Conservation (phyloP, 1,140 invertebrate genomes). For the Pseudomyrmex dendroicus region DNA sequence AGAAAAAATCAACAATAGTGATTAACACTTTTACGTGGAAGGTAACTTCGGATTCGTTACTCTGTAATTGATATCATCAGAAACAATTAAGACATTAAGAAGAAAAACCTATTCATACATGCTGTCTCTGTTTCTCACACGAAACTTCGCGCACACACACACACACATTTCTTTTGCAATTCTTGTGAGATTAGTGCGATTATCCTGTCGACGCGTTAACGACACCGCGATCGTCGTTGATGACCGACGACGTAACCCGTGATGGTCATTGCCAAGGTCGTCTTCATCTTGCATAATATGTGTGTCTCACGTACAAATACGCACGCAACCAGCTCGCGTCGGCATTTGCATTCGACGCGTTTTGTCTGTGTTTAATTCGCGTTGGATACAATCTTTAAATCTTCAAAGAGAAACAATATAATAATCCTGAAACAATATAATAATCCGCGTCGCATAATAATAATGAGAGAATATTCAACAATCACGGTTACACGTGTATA, state of each 20-base stretch:
- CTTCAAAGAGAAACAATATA: no score
- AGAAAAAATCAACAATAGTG: neutral
- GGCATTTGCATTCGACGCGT: neutral
- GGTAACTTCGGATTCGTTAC: neutral
- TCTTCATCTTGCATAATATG: slow-evolving; percentile 70
- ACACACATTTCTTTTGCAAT: neutral
- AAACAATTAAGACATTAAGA: no score
- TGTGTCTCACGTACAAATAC: slow-evolving; percentile 3
- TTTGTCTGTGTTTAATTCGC: neutral
- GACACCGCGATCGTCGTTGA: slow-evolving; percentile 1
- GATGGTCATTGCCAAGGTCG: slow-evolving; percentile 74
- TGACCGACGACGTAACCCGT: slow-evolving; percentile 32
- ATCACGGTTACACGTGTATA: neutral
- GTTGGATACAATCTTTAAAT: slow-evolving; percentile 16
- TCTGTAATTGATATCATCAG: neutral
- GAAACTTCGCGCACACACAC: no score
- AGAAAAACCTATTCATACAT: neutral
- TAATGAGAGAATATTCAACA: neutral
- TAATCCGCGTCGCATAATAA: slow-evolving; percentile 6
- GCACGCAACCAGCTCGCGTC: no score
- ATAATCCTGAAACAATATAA: no score
- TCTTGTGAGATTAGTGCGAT: slow-evolving; percentile 3
- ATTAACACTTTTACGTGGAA: neutral
- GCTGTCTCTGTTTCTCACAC: neutral
- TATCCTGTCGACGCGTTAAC: slow-evolving; percentile 56